Evolutionary conservation across 2,113 vertebrate genomes (phyloP), one percentile per base, ranked within the genome.

Genomic region (Oxygymnocypris stewartii): DNA sequence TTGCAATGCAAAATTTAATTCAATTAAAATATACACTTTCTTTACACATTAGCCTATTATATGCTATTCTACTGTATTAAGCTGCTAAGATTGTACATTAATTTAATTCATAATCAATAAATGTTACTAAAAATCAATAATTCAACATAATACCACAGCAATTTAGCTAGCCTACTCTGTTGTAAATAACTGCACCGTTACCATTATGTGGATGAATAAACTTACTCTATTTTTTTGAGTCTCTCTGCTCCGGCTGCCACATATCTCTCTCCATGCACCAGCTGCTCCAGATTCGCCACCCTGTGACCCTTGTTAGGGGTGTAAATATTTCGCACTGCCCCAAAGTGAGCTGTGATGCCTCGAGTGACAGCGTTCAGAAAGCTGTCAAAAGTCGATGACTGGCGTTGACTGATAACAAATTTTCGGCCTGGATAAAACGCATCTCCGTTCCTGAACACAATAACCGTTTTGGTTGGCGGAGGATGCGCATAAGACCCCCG

Each of bases 391-490:
- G 90, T 94, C n/a, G 88, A 75, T 77, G 91, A 86, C 2, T 93
- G 90, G 5, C 94, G 91, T 23, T 89, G 92, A 61, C 93, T 93
- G 47, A 96, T 69, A 14, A 95, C 92, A 25, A 94, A 54, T 86
- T 90, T 95, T 77, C 88, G 93, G 3, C 94, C 95, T 44, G 87
- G 86, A 4, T 86, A 96, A 85, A 93, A 96, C 6, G 85, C 90
- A 85, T 96, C 95, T 37, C 96, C 94, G 16, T 96, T 96, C 87
- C 93, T 91, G 89, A 94, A 95, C 28, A 96, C 92, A 4, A 90
- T 76, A 51, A 96, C 89, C 12, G 90, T 94, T 91, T 92, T 94
- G 25, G 94, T 93, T 0, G 91, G 91, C 0, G 91, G 91, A 47
- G 91, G 91, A 23, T 91, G 89, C n/a, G 86, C 78, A 40, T 87